Evolutionary conservation across 1,140 invertebrate genomes (phyloP), one percentile per base, ranked within the genome.

Genomic region (Steinernema feltiae): DNA sequence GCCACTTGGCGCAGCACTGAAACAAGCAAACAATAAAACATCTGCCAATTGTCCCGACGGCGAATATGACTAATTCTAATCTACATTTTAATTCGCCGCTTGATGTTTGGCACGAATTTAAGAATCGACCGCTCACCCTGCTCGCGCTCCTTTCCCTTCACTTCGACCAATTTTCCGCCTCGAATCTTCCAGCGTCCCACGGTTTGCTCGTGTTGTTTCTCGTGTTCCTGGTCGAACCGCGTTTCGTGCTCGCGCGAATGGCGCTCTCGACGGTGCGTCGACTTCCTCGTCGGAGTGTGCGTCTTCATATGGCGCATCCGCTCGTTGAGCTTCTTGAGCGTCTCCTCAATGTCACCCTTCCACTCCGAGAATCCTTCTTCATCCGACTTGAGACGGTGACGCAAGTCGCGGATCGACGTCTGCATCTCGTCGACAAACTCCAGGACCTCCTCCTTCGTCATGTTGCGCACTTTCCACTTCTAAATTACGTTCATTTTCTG

Each of bases 381-480:
- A 21, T 63, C 53, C 12, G 53, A n/a, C 53, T 15, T 63, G 3
- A 63, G 53, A 3, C 53, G 53, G 53, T 63, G 7, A 3, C 53
- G 53, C 7, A 63, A 21, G 53, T 27, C 12, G 12, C 24, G 12
- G 53, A 63, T 63, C 53, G 7, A 7, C 53, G 7, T 63, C 53
- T 63, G 53, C 53, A 63, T 63, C 12, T 63, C 15, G 24, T 27
- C 53, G 15, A 63, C 53, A 15, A 27, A n/a, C 53, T 63, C 15
- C 12, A 63, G 12, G 7, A 63, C 53, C 24, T 63, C 53, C 24
- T 63, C 53, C 53, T 63, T 63, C 15, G 53, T 63, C 53, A 63
- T 63, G 53, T 63, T 63, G 53, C 53, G 53, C 12, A 63, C 24
- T 27, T 63, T 63, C 53, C 53, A 63, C 53, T 63, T 63, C 53